Conservation (phyloP, 2,888 invertebrate species). For the Aelia acuminata region DNA sequence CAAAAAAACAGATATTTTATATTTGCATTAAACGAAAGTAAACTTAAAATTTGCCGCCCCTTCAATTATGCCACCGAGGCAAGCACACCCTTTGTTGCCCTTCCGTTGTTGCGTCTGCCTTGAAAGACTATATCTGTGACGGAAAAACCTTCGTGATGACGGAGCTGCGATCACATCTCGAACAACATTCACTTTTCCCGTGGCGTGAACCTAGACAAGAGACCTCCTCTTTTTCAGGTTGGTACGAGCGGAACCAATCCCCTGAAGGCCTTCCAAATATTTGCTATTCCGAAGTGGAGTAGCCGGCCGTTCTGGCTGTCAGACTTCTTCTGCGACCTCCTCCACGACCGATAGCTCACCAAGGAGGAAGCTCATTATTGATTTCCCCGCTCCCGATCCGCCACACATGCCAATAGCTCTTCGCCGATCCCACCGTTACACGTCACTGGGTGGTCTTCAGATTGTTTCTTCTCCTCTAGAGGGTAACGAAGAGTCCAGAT, state of each 20-base stretch:
- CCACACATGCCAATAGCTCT: slow-evolving; percentile 59
- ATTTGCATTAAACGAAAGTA: too few species aligned
- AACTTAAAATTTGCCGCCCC: too few species aligned
- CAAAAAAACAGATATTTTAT: too few species aligned
- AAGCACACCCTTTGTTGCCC: too few species aligned
- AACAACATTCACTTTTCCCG: slow-evolving; percentile 25
- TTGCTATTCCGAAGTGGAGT: slow-evolving; percentile 34
- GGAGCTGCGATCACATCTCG: neutral
- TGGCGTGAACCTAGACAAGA: slow-evolving; percentile 41
- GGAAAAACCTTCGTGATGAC: neutral
- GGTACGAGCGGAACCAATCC: neutral
- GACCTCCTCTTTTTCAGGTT: neutral
- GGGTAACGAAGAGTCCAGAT: slow-evolving; percentile 26
- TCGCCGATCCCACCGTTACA: slow-evolving; percentile 32
- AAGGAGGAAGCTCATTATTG: slow-evolving; percentile 58
- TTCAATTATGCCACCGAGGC: too few species aligned
- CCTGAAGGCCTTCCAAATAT: slow-evolving; percentile 41
- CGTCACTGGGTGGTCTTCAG: slow-evolving; percentile 53
- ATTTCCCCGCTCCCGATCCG: slow-evolving; percentile 60
- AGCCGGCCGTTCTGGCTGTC: slow-evolving; percentile 28
- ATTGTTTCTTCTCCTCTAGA: slow-evolving; percentile 35
- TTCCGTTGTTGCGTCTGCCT: too few species aligned
- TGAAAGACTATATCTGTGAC: neutral
- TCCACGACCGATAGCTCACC: slow-evolving; percentile 32
- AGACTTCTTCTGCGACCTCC: slow-evolving; percentile 37